Evolutionary conservation across 2,797 vertebrate genomes (phyloP), one percentile per base, ranked within the genome.

Genomic region (Danio kyathit): DNA sequence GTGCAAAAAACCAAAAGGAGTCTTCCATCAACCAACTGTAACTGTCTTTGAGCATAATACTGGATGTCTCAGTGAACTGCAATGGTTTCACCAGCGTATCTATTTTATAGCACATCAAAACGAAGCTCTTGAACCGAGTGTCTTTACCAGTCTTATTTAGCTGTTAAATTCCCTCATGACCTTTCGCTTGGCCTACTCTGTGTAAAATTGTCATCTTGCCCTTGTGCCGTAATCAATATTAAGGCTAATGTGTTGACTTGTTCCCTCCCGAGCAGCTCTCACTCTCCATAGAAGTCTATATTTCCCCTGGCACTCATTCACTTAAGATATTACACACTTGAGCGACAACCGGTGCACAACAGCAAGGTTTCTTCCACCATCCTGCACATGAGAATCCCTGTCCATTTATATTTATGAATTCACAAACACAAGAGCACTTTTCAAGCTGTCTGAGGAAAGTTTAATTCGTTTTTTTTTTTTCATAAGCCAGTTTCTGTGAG

Each of bases 291-390:
- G 79, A 65, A 57, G 70, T 74, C 60, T 74, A 13, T 73, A 80
- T 80, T 74, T 74, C 70, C 70, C 70, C 21, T 66, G 69, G 70
- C 41, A 56, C 70, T 80, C 51, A 29, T 80, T 74, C 69, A 80
- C 79, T 73, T 73, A 80, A 74, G 70, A 74, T 74, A 73, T 80
- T 80, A 74, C 79, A 80, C 79, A 80, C 70, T 80, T 80, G 79
- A 74, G 41, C 43, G 51, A 80, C 70, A 73, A 64, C 69, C 60
- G n/a, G 41, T 44, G n/a, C 19, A 56, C 60, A 73, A 57, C 60
- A 48, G 67, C 77, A 54, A 80, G 69, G 49, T 65, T 73, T 73
- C 59, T 73, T 73, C 67, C 60, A 56, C 57, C 41, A 14, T 65
- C 51, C 21, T 74, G 60, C 60, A 57, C 78, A 80, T 65, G 70